Conservation (phyloP, 35 echinoderm and acorn worm species). For the Ophioderma brevispina region DNA sequence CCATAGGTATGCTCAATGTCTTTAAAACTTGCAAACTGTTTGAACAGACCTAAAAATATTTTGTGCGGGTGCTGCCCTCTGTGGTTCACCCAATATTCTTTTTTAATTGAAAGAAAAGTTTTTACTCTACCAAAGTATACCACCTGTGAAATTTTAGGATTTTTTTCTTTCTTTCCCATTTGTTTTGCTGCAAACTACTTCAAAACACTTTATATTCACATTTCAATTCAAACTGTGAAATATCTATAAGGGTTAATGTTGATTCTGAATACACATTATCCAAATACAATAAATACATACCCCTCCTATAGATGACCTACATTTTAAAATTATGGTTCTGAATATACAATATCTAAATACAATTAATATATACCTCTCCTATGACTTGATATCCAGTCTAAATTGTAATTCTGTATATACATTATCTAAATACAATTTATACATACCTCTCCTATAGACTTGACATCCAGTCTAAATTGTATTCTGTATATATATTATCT, state of each 20-base stretch:
- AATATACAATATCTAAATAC: background rate
- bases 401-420: constrained; percentile 87
- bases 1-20: too few species aligned
- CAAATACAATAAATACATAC: constrained; percentile 41
- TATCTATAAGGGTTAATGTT: too few species aligned
- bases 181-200: too few species aligned
- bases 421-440: background rate
- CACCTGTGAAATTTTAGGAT: too few species aligned
- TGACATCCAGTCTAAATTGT: constrained; percentile 85
- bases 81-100: too few species aligned
- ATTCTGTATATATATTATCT: constrained; percentile 81
- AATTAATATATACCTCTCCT: constrained; percentile 78
- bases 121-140: too few species aligned
- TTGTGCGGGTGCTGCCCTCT: too few species aligned
- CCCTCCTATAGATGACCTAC: constrained; percentile 88
- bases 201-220: background rate
- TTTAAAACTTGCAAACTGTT: too few species aligned
- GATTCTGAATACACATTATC: background rate
- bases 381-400: constrained; percentile 81
- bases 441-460: constrained; percentile 94
- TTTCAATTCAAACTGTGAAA: background rate
- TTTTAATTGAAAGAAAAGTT: too few species aligned
- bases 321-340: constrained; percentile 49
- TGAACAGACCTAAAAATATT: too few species aligned
- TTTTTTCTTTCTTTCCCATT: too few species aligned